phyloP scores from a whole-genome alignment of 2,113 vertebrate species.

The Dendropsophus ebraccatus region DNA sequence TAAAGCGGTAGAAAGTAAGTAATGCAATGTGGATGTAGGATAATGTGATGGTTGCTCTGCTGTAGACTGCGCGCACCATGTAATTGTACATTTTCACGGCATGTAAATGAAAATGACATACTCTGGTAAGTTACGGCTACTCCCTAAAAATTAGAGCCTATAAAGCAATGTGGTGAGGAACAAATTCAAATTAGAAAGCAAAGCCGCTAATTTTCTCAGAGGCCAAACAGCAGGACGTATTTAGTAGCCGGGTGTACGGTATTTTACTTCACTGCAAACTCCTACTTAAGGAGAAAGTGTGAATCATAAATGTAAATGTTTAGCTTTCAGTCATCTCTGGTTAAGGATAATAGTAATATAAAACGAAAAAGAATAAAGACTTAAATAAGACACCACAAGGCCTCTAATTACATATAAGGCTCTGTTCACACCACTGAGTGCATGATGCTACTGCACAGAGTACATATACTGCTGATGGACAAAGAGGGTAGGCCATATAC shows the following conservation, averaged over 20 bases:
- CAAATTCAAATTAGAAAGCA: slow-evolving; percentile 49
- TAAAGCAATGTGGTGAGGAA: slow-evolving; percentile 54
- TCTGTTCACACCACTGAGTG: not conserved
- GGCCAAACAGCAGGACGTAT: slow-evolving; percentile 31
- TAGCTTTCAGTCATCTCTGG: not conserved
- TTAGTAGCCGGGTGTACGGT: slow-evolving; percentile 17
- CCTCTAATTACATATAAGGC: not conserved
- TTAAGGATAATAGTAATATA: not conserved
- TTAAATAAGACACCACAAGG: not conserved
- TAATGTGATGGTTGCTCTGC: slow-evolving; percentile 14
- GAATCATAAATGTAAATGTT: slow-evolving; percentile 16
- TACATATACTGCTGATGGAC: no score
- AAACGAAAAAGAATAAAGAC: not conserved
- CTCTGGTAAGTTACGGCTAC: slow-evolving; percentile 31
- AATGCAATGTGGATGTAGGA: not conserved
- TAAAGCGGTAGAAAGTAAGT: no score
- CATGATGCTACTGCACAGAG: no score
- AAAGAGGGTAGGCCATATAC: no score
- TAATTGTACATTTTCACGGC: slow-evolving; percentile 43
- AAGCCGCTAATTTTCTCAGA: slow-evolving; percentile 47
- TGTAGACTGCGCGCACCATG: slow-evolving; percentile 9
- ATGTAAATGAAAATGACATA: slow-evolving; percentile 54
- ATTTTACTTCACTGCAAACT: slow-evolving; percentile 26
- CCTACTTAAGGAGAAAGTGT: slow-evolving; percentile 29
- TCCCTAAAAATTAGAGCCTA: slow-evolving; percentile 55